Percentiles rank a stretch among this genome's conserved stretches.
Evolutionary conservation across 1,140 invertebrate species (phyloP).

Genomic region (Grapholita molesta): DNA sequence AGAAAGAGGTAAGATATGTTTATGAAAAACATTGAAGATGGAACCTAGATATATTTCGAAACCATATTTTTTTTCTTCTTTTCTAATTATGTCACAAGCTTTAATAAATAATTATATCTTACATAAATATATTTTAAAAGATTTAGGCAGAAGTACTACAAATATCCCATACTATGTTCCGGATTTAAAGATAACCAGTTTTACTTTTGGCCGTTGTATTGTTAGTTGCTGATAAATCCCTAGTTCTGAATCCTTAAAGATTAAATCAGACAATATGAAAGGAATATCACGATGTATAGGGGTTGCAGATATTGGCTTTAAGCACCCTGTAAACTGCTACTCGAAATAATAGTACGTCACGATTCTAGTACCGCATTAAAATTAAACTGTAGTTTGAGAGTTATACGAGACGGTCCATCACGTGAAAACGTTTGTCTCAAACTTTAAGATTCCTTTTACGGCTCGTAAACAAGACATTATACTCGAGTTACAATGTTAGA

Average conservation of each 20-base stretch:
- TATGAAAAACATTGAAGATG: too few species aligned
- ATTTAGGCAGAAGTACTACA: too few species aligned
- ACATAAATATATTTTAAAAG: too few species aligned
- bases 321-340: neutral
- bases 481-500: conserved; percentile 26
- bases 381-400: conserved; percentile 1
- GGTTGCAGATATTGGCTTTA: neutral
- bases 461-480: conserved; percentile 32
- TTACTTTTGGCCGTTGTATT: neutral
- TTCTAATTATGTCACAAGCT: too few species aligned
- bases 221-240: neutral
- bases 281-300: neutral
- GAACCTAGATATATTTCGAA: too few species aligned
- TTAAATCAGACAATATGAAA: neutral
- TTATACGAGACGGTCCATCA: conserved; percentile 10
- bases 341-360: neutral
- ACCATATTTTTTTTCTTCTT: too few species aligned
- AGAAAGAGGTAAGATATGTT: too few species aligned
- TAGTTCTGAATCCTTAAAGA: neutral
- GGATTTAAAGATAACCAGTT: too few species aligned
- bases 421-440: conserved; percentile 26
- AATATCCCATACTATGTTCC: too few species aligned
- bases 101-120: too few species aligned
- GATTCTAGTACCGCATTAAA: neutral
- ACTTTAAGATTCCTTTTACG: conserved; percentile 32